Base-by-base conservation (phyloP, 2,797 vertebrate genomes). In the Clarias laeviceps region DNA sequence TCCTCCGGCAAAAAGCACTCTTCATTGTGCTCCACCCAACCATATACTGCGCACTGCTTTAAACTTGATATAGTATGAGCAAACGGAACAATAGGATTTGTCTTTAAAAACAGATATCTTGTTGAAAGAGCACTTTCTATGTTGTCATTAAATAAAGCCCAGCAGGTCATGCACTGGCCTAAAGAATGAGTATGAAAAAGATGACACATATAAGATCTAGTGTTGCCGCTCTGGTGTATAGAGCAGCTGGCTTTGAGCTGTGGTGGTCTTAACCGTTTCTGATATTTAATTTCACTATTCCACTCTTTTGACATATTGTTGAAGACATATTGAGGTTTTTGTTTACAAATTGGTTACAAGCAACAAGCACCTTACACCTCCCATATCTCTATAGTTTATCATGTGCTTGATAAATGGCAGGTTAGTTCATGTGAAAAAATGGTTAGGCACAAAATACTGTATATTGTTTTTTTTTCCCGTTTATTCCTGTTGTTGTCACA, bases 311-410 rank as follows among this genome's bases (percentile, higher is more conserved):
- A 89, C 88, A 88, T 12, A 84, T 66, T 85, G 84, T 73, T 57
- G 84, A 82, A 82, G 78, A 87, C 87, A 79, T 84, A 15, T 0
- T 24, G n/a, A 29, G 61, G 87, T 88, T 90, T 91, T 91, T 89
- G 76, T 86, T 92, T 91, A 91, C 91, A 91, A 92, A 92, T 85
- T 90, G 90, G 85, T 92, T 91, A 90, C 91, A 91, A 82, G 86
- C 76, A 83, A 89, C 84, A 86, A 74, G 83, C 87, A 84, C 87
- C 85, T 91, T 86, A 91, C 89, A 85, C 82, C 87, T 84, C 86
- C 82, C 77, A 84, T 89, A 83, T 81, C 90, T 91, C 84, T 82
- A 90, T 90, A 87, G 22, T 91, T 90, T 74, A 90, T 89, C 88
- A 90, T 81, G 83, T 88, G 85, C 81, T 82, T 84, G 82, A 70